Percentiles rank a stretch among this genome's conserved stretches.
Conservation (phyloP, 1,140 invertebrate genomes). For the Bombus affinis region DNA sequence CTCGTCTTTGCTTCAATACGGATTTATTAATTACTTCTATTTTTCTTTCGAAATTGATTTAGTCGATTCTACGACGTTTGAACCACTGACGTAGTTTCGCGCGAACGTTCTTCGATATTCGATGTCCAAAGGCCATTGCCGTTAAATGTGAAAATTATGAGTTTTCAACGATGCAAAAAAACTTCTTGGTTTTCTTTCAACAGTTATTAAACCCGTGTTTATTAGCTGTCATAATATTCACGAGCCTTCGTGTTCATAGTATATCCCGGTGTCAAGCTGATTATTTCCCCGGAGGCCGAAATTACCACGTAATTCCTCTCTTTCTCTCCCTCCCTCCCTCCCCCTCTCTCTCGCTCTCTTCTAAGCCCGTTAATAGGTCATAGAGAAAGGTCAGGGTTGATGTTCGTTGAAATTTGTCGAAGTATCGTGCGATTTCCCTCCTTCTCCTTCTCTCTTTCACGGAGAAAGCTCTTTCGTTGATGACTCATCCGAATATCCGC, state of each 20-base stretch:
- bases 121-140: too few species aligned
- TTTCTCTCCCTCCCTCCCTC: too few species aligned
- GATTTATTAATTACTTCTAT: not conserved
- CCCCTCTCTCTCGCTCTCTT: not conserved
- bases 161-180: not conserved
- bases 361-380: constrained; percentile 52
- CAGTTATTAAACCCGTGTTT: constrained; percentile 10
- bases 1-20: not conserved
- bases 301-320: constrained; percentile 48
- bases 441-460: not conserved
- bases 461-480: constrained; percentile 48
- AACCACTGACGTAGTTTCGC: not conserved
- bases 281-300: constrained; percentile 43
- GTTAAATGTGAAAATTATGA: not conserved
- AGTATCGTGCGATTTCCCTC: not conserved
- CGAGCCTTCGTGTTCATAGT: constrained; percentile 15
- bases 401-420: constrained; percentile 57
- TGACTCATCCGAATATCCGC: constrained; percentile 49
- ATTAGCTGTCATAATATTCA: constrained; percentile 19
- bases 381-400: constrained; percentile 61
- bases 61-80: not conserved
- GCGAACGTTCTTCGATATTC: not conserved
- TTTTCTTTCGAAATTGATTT: not conserved
- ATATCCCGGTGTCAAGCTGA: constrained; percentile 36
- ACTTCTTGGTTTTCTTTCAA: not conserved